Evolutionary conservation across 2,888 invertebrate genomes (phyloP), one percentile per base, ranked within the genome.

Genomic region (Tetragnatha montana): DNA sequence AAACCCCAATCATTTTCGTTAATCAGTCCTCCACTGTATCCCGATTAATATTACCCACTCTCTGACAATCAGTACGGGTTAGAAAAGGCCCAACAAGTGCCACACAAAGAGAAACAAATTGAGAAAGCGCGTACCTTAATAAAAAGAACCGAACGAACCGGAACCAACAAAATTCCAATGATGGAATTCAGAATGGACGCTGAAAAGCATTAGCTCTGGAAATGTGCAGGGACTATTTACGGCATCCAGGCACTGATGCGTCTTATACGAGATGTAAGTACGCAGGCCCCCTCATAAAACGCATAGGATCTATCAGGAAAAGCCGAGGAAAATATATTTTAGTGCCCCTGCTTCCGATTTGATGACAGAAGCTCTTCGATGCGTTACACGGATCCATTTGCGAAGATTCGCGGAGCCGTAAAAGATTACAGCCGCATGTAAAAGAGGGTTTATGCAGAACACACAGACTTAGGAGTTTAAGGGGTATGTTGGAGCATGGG

Each of bases 371-470:
- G 10, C 22, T 60, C 60, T 22, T 14, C 17, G 21, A 35, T 8
- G 60, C 14, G 51, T 19, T 19, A 51, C 35, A 35, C 22, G 21
- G 78, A 19, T 22, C 14, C 12, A 47, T 78, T 22, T 78, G 60
- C 60, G 60, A 7, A 22, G 22, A 78, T 22, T 60, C 60, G 12
- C 47, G 8, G n/a, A 50, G 10, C 71, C 81, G 21, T 81, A 81
- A 81, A 81, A 81, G 19, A 81, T 81, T 73, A 81, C 50, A 73
- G 50, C 81, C 51, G 70, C 81, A 21, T 35, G 35, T 81, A 81
- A 81, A 81, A 81, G 49, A 17, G 51, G 81, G 21, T 71, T 49
- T 47, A 14, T n/a, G 76, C 22, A 60, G 7, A 60, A 21, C 14
- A 60, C 14, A 8, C 17, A 60, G 60, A 60, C 60, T 60, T 8